Evolutionary conservation across 64 coral and sea anemone species (phyloP).

Genomic region (Porites australiensis): DNA sequence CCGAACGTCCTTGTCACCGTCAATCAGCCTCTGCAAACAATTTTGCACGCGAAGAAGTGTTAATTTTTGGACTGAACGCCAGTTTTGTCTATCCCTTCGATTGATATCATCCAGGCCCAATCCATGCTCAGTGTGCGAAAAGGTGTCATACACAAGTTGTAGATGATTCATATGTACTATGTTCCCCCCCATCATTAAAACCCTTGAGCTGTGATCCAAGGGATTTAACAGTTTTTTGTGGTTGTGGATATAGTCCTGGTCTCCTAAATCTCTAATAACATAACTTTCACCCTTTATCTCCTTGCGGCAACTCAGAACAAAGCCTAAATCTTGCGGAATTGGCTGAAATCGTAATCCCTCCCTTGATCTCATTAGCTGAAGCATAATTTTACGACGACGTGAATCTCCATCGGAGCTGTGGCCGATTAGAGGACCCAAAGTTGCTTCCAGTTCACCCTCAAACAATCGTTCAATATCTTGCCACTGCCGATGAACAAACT

Average conservation of each 20-base stretch:
- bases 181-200: not conserved
- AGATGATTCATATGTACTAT: no score
- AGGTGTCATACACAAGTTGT: no score
- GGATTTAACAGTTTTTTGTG: conserved; percentile 42
- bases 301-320: not conserved
- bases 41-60: no score
- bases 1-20: no score
- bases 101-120: no score
- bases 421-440: conserved; percentile 2
- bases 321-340: not conserved
- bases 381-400: conserved; percentile 30
- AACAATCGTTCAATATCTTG: not conserved
- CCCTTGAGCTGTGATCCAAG: not conserved
- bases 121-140: not conserved
- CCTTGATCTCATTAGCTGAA: conserved; percentile 12
- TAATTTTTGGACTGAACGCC: no score
- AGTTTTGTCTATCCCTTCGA: no score
- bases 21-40: no score
- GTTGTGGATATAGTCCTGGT: conserved; percentile 31
- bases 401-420: conserved; percentile 41
- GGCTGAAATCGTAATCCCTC: not conserved
- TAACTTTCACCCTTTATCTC: not conserved
- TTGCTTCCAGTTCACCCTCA: not conserved
- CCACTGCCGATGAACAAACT: not conserved
- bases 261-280: not conserved